Conservation (phyloP, 2,888 invertebrate genomes). For the Bugula neritina region DNA sequence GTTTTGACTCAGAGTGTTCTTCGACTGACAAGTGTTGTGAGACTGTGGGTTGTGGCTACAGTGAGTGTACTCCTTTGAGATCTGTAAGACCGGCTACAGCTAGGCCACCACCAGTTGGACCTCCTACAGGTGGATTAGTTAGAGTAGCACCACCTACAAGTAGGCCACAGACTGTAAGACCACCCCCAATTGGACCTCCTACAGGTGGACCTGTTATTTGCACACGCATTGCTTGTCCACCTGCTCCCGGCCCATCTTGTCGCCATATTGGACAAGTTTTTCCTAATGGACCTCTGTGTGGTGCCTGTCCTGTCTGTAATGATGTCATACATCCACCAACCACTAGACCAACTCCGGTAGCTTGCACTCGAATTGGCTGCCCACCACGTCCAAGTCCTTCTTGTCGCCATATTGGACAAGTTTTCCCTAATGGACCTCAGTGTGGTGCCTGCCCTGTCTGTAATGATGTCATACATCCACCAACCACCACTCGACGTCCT, state of each 20-base stretch:
- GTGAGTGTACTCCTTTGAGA: neutral
- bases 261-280: neutral
- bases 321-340: neutral
- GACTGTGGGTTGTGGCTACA: neutral
- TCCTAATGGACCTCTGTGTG: constrained; percentile 8
- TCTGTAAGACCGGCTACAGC: too few relatives aligned
- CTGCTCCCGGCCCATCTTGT: neutral
- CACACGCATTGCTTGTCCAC: constrained; percentile 5
- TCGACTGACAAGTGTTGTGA: neutral
- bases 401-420: neutral
- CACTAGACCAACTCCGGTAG: neutral
- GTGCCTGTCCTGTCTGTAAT: neutral
- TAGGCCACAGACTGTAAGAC: neutral
- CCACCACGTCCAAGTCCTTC: neutral
- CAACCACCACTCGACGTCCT: neutral
- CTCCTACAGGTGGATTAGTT: too few relatives aligned
- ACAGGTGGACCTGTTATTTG: neutral
- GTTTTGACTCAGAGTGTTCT: constrained; percentile 11
- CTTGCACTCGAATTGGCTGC: neutral
- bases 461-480: neutral
- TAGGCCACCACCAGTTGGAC: neutral
- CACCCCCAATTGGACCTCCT: neutral
- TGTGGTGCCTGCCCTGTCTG: neutral
- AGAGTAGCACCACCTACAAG: neutral
- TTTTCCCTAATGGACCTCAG: constrained; percentile 8